phyloP scores from a whole-genome alignment of 2,888 invertebrate species.

The Hyalella azteca region DNA sequence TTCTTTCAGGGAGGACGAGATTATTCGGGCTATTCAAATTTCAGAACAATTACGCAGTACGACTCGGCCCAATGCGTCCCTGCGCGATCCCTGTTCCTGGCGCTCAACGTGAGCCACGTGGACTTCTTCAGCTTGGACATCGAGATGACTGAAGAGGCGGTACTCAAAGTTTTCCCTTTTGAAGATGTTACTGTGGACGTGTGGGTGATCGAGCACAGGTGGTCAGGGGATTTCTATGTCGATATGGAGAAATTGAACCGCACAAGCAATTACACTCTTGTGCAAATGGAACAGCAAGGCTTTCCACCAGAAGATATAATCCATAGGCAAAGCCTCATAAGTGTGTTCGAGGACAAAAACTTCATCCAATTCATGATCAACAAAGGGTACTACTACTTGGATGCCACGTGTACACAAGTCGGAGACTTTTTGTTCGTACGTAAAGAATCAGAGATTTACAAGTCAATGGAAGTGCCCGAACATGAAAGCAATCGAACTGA shows the following conservation, averaged over 20 bases:
- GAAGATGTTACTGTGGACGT: slow-evolving; percentile 48
- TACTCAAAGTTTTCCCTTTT: slow-evolving; percentile 51
- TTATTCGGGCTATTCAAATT: neutral
- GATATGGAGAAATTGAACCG: neutral
- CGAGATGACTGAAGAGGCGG: slow-evolving; percentile 46
- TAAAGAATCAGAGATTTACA: slow-evolving; percentile 42
- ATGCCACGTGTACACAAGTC: slow-evolving; percentile 46
- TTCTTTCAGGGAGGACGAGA: neutral
- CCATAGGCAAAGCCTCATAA: neutral
- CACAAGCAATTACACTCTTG: neutral
- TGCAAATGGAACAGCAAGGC: neutral
- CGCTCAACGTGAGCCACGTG: slow-evolving; percentile 44
- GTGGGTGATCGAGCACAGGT: slow-evolving; percentile 52
- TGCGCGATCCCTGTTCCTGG: slow-evolving; percentile 42
- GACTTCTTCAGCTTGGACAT: slow-evolving; percentile 55
- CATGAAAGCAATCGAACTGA: slow-evolving; percentile 40
- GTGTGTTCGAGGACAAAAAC: slow-evolving; percentile 36
- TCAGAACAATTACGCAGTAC: neutral
- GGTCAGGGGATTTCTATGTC: neutral
- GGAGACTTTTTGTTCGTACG: slow-evolving; percentile 53
- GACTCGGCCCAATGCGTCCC: slow-evolving; percentile 45
- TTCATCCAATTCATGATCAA: slow-evolving; percentile 53
- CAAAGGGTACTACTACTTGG: slow-evolving; percentile 51
- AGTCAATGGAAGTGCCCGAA: slow-evolving; percentile 40
- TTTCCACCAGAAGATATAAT: neutral